A percentile compares a stretch with the other conserved stretches of the same genome.
Evolutionary conservation across 53 echinoderm and acorn worm species (phyloP).

Genomic region (Crossaster papposus): DNA sequence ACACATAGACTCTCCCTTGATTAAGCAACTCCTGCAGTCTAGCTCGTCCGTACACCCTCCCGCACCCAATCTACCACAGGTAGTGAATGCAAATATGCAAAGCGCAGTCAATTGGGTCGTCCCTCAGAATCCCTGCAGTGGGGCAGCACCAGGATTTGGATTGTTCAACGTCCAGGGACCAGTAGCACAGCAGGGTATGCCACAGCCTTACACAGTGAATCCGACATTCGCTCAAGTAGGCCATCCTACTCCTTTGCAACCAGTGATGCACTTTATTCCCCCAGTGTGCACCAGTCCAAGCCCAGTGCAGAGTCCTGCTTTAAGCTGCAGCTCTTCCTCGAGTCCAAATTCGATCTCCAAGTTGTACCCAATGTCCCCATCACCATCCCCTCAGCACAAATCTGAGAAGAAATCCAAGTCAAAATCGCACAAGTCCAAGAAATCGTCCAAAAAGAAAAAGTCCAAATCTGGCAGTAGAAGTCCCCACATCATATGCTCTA

Average conservation of each 20-base stretch:
- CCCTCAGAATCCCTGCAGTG: slow-evolving; percentile 53
- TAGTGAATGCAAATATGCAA: slow-evolving; percentile 49
- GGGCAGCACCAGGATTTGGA: slow-evolving; percentile 41
- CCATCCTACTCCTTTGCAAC: slow-evolving; percentile 20
- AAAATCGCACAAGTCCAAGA: slow-evolving; percentile 57
- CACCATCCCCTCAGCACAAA: slow-evolving; percentile 38
- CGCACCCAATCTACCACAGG: slow-evolving; percentile 31
- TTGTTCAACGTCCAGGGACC: slow-evolving; percentile 33
- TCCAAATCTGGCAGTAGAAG: slow-evolving; percentile 43
- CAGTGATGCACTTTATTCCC: slow-evolving; percentile 54
- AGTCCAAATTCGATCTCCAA: slow-evolving; percentile 45
- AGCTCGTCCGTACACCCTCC: slow-evolving; percentile 73
- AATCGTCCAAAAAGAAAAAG: slow-evolving; percentile 60
- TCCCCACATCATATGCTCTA: slow-evolving; percentile 30
- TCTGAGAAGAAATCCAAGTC: slow-evolving; percentile 53
- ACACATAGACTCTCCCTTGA: slow-evolving; percentile 87
- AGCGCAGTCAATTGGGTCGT: slow-evolving; percentile 50
- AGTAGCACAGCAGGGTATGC: slow-evolving; percentile 23
- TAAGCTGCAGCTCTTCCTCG: slow-evolving; percentile 49
- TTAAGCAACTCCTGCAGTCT: slow-evolving; percentile 92
- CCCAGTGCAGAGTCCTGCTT: slow-evolving; percentile 45
- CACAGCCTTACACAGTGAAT: slow-evolving; percentile 42
- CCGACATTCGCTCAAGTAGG: slow-evolving; percentile 24
- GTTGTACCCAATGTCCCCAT: slow-evolving; percentile 23
- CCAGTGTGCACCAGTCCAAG: slow-evolving; percentile 44